These are phyloP conservation scores for Drosophila parabipectinata DNA, from an alignment of 1,140 invertebrate species.

Conservation along the genomic window DNA sequence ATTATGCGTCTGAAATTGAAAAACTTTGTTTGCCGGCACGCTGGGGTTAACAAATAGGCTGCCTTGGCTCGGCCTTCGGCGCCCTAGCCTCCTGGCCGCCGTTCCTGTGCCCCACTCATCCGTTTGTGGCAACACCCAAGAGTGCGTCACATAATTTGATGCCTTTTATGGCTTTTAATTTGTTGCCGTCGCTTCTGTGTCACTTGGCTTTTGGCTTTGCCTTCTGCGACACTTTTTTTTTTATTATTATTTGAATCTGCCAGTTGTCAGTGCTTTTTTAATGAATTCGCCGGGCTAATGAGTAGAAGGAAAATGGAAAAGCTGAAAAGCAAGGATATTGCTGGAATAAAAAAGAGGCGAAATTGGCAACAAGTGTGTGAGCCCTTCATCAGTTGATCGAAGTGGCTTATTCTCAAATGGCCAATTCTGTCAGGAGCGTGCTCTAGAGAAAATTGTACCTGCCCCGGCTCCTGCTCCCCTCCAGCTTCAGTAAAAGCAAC, in stretches of 20 bases:
- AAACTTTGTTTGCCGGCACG: conserved; percentile 78
- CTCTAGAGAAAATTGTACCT: conserved; percentile 2
- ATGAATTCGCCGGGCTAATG: conserved; percentile 65
- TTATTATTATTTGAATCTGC: conserved; percentile 46
- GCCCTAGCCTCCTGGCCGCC: not conserved
- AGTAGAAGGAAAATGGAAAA: conserved; percentile 18
- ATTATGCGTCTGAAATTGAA: conserved; percentile 82
- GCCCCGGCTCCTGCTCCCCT: not conserved
- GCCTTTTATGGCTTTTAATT: conserved; percentile 80
- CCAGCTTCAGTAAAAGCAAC: not conserved
- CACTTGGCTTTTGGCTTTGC: conserved; percentile 37
- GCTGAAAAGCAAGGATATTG: conserved; percentile 17
- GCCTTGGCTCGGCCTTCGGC: conserved; percentile 32
- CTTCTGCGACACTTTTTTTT: conserved; percentile 17
- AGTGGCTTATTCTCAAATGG: conserved; percentile 8
- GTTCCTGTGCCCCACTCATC: conserved; percentile 29
- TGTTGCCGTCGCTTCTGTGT: conserved; percentile 59
- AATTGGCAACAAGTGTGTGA: conserved; percentile 53
- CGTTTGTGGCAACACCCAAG: conserved; percentile 54
- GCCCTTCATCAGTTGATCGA: conserved; percentile 41
- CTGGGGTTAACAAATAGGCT: conserved; percentile 80
- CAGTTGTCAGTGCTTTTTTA: conserved; percentile 44
- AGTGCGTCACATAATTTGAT: conserved; percentile 78
- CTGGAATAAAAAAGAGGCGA: not conserved
- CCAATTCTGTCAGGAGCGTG: conserved; percentile 2